Conservation (phyloP, 2,113 vertebrate species). For the Lycocorax pyrrhopterus region DNA sequence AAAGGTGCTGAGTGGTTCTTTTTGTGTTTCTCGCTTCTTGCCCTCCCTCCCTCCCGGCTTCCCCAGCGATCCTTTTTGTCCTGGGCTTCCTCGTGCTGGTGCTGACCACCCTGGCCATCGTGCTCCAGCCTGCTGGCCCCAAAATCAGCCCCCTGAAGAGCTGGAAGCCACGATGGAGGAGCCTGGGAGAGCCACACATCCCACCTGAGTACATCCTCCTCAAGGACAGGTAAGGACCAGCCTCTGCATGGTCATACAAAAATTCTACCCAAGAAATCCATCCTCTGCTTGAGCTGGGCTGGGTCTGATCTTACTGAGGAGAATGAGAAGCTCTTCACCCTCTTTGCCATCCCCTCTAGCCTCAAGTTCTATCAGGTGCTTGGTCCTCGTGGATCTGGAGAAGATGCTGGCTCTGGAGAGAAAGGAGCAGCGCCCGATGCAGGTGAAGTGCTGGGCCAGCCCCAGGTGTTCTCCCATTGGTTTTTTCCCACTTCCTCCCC, state of each 20-base stretch:
- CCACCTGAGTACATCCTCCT: constrained; percentile 70
- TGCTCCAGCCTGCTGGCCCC: constrained; percentile 73
- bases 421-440: neutral
- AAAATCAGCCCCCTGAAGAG: constrained; percentile 62
- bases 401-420: constrained; percentile 63
- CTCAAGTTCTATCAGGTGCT: constrained; percentile 42
- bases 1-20: neutral
- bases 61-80: constrained; percentile 72
- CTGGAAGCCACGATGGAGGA: constrained; percentile 85
- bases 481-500: neutral
- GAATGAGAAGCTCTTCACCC: neutral
- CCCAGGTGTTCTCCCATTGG: rapidly evolving
- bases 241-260: neutral
- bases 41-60: neutral
- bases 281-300: neutral
- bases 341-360: constrained; percentile 16
- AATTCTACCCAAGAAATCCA: neutral
- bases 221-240: constrained; percentile 66
- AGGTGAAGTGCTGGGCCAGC: constrained; percentile 39
- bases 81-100: constrained; percentile 71
- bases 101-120: constrained; percentile 75
- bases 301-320: neutral
- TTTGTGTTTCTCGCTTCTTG: neutral
- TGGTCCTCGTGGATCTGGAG: constrained; percentile 65
- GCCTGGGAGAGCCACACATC: constrained; percentile 76